A percentile compares a stretch with the other conserved stretches of the same genome.
phyloP scores from a whole-genome alignment of 2,113 vertebrate genomes.

The mouse (Mus musculus) region DNA sequence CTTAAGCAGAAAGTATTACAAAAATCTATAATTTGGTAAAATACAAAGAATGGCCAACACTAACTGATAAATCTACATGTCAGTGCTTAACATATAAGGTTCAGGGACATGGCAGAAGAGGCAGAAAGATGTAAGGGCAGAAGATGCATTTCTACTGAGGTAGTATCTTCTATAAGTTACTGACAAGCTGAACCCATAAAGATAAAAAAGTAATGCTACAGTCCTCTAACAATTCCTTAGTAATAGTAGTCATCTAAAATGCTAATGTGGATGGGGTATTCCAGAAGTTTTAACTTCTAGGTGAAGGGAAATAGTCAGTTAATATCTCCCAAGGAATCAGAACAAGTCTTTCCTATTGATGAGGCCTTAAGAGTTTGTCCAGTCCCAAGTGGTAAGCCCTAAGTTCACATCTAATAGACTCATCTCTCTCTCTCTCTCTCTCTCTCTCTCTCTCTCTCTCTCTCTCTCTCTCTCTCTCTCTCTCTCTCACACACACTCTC shows the following conservation, averaged over 20 bases:
- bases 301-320: not conserved
- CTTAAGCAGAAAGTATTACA: not conserved
- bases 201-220: not conserved
- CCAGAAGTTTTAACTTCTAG: not conserved
- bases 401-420: not conserved
- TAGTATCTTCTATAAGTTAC: not conserved
- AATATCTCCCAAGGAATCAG: not conserved
- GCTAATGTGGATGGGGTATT: not conserved
- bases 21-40: not conserved
- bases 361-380: not conserved
- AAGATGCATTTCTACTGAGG: not conserved
- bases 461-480: not conserved
- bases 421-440: not conserved
- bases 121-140: not conserved
- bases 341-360: not conserved
- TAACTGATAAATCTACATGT: too few species aligned
- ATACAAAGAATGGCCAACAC: not conserved
- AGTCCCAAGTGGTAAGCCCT: not conserved
- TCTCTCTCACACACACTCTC: not conserved
- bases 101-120: not conserved
- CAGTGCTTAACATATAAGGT: not conserved
- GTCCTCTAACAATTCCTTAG: not conserved
- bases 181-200: not conserved
- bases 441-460: not conserved
- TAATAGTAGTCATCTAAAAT: not conserved